Evolutionary conservation across 2,888 invertebrate species (phyloP).

Genomic region (Onthophagus sagittarius): DNA sequence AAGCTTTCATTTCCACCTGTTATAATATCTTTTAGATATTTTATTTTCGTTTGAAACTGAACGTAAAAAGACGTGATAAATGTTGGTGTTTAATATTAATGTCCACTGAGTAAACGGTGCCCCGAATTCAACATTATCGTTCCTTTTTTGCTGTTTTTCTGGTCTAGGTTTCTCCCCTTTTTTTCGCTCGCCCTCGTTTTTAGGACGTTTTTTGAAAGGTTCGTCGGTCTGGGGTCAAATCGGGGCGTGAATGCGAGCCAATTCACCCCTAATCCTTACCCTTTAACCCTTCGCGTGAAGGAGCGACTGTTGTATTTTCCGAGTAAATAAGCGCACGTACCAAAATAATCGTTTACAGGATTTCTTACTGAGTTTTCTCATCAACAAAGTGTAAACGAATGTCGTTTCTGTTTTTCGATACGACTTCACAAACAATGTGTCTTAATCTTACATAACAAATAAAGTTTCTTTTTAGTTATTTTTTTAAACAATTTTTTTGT

Average conservation of each 20-base stretch:
- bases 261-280: neutral
- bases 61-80: neutral
- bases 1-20: neutral
- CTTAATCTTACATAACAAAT: neutral
- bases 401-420: neutral
- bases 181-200: neutral
- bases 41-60: neutral
- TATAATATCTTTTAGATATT: neutral
- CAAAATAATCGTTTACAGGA: neutral
- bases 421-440: neutral
- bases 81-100: neutral
- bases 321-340: neutral
- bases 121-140: neutral
- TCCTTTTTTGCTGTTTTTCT: neutral
- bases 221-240: neutral
- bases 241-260: neutral
- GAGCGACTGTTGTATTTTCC: neutral
- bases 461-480: no score
- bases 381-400: neutral
- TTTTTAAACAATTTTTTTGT: no score
- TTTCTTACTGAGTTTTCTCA: neutral
- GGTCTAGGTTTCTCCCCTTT: neutral
- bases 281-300: neutral
- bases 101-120: neutral
- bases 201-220: neutral